These are phyloP conservation scores for Hypothenemus hampei DNA, from an alignment of 1,140 invertebrate genomes.

Conservation along the genomic window DNA sequence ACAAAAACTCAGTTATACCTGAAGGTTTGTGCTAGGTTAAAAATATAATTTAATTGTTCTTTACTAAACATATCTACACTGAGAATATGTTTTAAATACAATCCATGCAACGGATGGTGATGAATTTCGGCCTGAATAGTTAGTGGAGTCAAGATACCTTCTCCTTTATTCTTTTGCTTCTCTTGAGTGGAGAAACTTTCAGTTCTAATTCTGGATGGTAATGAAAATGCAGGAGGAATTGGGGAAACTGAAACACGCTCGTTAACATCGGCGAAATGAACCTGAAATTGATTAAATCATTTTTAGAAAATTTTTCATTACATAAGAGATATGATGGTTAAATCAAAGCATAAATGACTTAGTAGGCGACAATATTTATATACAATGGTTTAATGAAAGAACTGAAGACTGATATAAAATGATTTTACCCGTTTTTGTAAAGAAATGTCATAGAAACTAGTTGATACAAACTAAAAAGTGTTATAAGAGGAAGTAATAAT, in stretches of 20 bases:
- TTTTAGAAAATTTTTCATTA: too few species aligned
- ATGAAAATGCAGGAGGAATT: slow-evolving; percentile 41
- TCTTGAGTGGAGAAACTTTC: slow-evolving; percentile 45
- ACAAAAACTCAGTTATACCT: too few species aligned
- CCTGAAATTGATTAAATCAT: too few species aligned
- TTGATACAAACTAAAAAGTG: too few species aligned
- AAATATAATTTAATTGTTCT: slow-evolving; percentile 88
- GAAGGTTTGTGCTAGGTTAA: slow-evolving; percentile 88
- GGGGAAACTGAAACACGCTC: slow-evolving; percentile 43
- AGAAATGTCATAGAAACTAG: too few species aligned
- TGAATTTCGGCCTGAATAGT: slow-evolving; percentile 28
- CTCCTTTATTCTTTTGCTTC: slow-evolving; percentile 10
- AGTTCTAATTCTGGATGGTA: slow-evolving; percentile 50
- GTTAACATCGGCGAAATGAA: slow-evolving; percentile 53
- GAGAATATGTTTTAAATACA: slow-evolving; percentile 78
- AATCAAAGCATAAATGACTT: too few species aligned
- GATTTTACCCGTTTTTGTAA: too few species aligned
- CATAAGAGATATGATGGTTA: too few species aligned
- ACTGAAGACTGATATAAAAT: too few species aligned
- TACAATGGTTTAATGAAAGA: too few species aligned
- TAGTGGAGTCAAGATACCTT: slow-evolving; percentile 19
- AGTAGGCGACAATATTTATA: too few species aligned
- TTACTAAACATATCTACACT: slow-evolving; percentile 83
- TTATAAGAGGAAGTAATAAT: too few species aligned
- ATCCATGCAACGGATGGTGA: slow-evolving; percentile 46